Percentiles rank a stretch among this genome's conserved stretches.
Conservation (phyloP, 1,140 invertebrate genomes). For the Rhopalosiphum padi region DNA sequence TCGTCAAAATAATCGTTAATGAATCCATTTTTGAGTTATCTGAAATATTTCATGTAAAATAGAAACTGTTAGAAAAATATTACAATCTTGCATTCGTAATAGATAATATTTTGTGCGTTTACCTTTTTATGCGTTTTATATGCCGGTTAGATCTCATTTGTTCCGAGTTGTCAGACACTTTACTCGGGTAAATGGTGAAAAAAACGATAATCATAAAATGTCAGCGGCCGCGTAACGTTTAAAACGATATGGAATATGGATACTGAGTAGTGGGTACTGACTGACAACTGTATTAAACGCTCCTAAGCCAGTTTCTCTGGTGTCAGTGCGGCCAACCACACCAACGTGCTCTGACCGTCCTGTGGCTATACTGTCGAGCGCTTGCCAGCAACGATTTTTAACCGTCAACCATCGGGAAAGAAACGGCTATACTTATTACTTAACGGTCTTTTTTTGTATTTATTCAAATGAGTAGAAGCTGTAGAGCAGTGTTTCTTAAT, state of each 20-base stretch:
- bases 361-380: neutral
- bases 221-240: neutral
- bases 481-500: too few relatives aligned
- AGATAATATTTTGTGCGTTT: neutral
- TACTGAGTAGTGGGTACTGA: neutral
- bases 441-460: too few relatives aligned
- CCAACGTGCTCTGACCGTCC: neutral
- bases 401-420: neutral
- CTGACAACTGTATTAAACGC: neutral
- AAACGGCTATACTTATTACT: too few relatives aligned
- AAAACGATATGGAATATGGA: neutral
- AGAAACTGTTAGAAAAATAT: neutral
- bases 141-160: neutral
- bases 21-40: slow-evolving; percentile 28
- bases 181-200: neutral
- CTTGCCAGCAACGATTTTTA: neutral
- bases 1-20: neutral
- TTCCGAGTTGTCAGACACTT: neutral
- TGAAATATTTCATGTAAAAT: slow-evolving; percentile 14
- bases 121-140: neutral
- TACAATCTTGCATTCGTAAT: neutral
- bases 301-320: neutral
- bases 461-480: too few relatives aligned
- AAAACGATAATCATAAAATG: neutral
- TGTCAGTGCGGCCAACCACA: neutral